phyloP scores from a whole-genome alignment of 2,113 vertebrate species.

The Rhombomys opimus region DNA sequence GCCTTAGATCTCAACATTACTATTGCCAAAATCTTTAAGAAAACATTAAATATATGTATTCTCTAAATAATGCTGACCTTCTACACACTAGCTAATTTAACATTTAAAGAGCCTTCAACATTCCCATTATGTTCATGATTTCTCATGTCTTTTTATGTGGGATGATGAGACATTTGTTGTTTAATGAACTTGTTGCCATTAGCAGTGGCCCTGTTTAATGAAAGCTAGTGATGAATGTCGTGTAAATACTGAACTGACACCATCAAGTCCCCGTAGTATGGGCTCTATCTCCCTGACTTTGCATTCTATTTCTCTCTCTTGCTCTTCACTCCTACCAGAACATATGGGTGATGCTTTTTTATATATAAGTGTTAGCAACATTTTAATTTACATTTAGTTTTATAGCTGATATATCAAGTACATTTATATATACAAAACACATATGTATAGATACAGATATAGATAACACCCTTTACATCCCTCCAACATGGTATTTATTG shows the following conservation, averaged over 20 bases:
- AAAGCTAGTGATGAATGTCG: constrained; percentile 34
- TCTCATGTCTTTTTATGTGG: constrained; percentile 15
- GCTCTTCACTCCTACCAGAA: constrained; percentile 43
- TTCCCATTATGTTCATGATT: constrained; percentile 2
- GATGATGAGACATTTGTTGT: constrained; percentile 47
- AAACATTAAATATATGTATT: neutral
- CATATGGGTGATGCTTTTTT: neutral
- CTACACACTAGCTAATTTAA: constrained; percentile 48
- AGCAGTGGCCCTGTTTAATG: constrained; percentile 59
- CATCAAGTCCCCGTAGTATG: neutral
- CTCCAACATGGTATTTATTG: constrained; percentile 21
- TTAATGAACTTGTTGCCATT: constrained; percentile 51
- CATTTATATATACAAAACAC: neutral
- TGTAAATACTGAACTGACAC: constrained; percentile 36
- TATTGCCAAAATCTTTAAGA: neutral
- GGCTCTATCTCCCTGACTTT: constrained; percentile 47
- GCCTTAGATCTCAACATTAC: neutral
- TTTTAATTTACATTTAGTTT: constrained; percentile 42
- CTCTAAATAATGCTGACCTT: constrained; percentile 46
- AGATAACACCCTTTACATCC: constrained; percentile 7
- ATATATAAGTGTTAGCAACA: neutral
- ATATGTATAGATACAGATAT: neutral
- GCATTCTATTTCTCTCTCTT: neutral
- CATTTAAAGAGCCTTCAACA: constrained; percentile 45
- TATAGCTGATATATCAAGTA: neutral